A percentile compares a stretch with the other conserved stretches of the same genome.
Evolutionary conservation across 1,140 invertebrate genomes (phyloP).

Genomic region (Achatina immaculata): DNA sequence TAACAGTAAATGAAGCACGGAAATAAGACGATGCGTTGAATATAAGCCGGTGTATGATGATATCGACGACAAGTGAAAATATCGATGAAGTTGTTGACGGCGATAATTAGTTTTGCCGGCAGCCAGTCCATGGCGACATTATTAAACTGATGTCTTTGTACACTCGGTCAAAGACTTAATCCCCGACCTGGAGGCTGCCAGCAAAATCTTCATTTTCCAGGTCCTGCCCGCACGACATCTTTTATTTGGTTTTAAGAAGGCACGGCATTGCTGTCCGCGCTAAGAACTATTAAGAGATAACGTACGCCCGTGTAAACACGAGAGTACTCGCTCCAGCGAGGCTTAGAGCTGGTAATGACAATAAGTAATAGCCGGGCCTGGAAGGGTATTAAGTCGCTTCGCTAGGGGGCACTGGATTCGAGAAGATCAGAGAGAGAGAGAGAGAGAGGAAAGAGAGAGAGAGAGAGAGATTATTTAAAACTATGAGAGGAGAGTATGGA

Average conservation of each 20-base stretch:
- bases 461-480: no score
- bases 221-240: background rate
- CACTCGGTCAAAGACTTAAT: background rate
- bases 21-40: no score
- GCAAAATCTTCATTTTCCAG: background rate
- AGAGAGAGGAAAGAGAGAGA: background rate
- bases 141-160: background rate
- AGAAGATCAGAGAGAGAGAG: background rate
- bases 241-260: background rate
- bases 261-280: background rate
- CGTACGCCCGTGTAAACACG: background rate
- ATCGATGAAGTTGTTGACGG: background rate
- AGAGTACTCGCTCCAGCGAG: background rate
- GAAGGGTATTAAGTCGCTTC: slow-evolving; percentile 2
- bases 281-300: slow-evolving; percentile 12
- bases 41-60: no score
- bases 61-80: no score
- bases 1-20: no score
- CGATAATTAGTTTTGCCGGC: background rate
- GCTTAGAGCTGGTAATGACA: slow-evolving; percentile 5
- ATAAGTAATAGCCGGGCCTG: background rate
- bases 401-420: background rate
- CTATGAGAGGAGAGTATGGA: no score
- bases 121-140: background rate
- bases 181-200: background rate